Conservation (phyloP, 1,140 invertebrate genomes). For the Saxidomus purpurata region DNA sequence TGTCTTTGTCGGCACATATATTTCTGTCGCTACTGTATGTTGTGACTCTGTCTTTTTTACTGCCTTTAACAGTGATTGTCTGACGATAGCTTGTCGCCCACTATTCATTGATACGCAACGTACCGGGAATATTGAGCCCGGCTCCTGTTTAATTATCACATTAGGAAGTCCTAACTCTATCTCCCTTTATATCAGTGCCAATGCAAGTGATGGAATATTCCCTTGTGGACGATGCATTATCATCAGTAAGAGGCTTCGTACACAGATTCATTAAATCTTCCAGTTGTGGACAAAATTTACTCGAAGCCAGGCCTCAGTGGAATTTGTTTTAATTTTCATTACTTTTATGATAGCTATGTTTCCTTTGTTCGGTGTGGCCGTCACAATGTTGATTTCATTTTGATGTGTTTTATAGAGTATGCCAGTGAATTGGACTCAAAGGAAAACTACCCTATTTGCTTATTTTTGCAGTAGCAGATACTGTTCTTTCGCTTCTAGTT, state of each 20-base stretch:
- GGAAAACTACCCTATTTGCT: neutral
- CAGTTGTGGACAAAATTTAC: conserved; percentile 39
- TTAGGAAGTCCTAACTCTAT: conserved; percentile 10
- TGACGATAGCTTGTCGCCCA: neutral
- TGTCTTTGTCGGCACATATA: too few species aligned
- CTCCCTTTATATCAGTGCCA: conserved; percentile 21
- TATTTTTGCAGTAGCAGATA: neutral
- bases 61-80: conserved; percentile 2
- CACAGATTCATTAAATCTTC: conserved; percentile 50
- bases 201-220: conserved; percentile 30
- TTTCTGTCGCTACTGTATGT: too few species aligned
- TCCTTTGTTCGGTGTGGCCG: neutral
- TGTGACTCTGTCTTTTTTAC: too few species aligned
- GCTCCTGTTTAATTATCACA: conserved; percentile 18
- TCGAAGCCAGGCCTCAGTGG: neutral
- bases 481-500: neutral
- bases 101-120: neutral
- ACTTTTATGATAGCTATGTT: conserved; percentile 8
- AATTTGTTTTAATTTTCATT: conserved; percentile 56
- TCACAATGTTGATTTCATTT: conserved; percentile 26
- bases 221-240: conserved; percentile 34
- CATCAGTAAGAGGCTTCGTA: neutral
- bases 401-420: conserved; percentile 4
- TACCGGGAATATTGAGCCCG: conserved; percentile 4
- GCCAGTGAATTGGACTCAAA: neutral